Conservation (phyloP, 2,797 vertebrate species). For the Emydoidea blandingii region DNA sequence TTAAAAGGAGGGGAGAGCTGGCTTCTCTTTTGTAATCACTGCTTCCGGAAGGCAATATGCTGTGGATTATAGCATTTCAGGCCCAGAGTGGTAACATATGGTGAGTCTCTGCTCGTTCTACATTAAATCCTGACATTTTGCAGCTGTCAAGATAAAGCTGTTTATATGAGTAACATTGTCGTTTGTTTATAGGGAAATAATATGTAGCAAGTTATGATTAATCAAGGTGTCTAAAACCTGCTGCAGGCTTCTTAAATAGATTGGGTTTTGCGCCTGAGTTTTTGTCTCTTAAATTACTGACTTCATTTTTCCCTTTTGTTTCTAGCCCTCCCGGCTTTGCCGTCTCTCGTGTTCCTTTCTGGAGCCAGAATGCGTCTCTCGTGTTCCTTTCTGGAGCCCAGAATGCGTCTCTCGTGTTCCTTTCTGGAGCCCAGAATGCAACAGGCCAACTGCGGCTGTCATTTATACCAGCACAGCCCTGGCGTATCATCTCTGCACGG, state of each 20-base stretch:
- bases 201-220: constrained; percentile 81
- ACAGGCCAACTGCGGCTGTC: neutral
- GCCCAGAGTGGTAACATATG: constrained; percentile 82
- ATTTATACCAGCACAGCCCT: neutral
- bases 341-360: neutral
- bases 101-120: constrained; percentile 74
- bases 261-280: constrained; percentile 57
- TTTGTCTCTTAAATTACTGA: constrained; percentile 72
- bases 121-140: constrained; percentile 86
- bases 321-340: no score
- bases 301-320: neutral
- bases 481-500: rapidly evolving
- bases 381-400: neutral
- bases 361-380: neutral
- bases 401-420: neutral
- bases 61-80: constrained; percentile 76
- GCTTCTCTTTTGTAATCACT: constrained; percentile 67
- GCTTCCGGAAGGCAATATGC: constrained; percentile 75
- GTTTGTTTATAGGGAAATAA: constrained; percentile 86
- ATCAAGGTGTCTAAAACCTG: constrained; percentile 83
- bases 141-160: constrained; percentile 85
- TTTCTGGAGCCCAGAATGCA: neutral
- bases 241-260: constrained; percentile 66
- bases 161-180: constrained; percentile 82
- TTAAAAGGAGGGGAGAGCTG: constrained; percentile 47